Base-by-base conservation (phyloP, 2,113 vertebrate genomes). In the Melierax canorus region DNA sequence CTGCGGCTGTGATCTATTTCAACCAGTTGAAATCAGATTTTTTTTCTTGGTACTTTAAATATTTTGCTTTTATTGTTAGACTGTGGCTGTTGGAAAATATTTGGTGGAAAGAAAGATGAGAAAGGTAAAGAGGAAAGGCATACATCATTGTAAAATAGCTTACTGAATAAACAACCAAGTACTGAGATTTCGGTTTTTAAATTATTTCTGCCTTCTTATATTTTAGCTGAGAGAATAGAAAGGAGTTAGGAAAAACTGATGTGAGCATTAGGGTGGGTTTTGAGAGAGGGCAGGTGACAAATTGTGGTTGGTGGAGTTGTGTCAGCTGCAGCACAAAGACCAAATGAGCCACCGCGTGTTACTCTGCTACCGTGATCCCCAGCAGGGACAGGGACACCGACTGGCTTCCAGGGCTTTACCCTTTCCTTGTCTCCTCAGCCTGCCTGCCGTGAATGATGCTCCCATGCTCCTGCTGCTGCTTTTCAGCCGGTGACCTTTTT, bases 21-120 rank as follows among this genome's bases (percentile, higher is more conserved):
- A 86, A 60, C 13, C 39, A 66, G 36, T 68, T 92, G 79, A 79
- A 94, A 92, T 68, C 45, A 26, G 19, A 18, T 50, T 32, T 76
- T 51, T 79, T 94, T 78, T 36, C 50, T 80, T 50, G 29, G 23
- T 88, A 60, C 39, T 67, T 92, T 36, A 94, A 92, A 87, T 92
- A 87, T 91, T 92, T 94, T 82, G 68, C 76, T 89, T 96, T 95
- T 94, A 53, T 96, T 95, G 66, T 95, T 94, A 87, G 62, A 43
- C 50, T 76, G 60, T 78, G 64, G 48, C 62, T 94, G 39, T n/a
- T 58, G 89, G 86, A 94, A 97, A 95, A 94, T 78, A 91, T 94
- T 82, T 89, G 51, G n/a, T 72, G 84, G 91, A 85, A 95, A 89
- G 92, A 94, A 94, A 96, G 76, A 86, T 79, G 91, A 94, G 92